phyloP scores from a whole-genome alignment of 2,113 vertebrate genomes.

The Podilymbus podiceps region DNA sequence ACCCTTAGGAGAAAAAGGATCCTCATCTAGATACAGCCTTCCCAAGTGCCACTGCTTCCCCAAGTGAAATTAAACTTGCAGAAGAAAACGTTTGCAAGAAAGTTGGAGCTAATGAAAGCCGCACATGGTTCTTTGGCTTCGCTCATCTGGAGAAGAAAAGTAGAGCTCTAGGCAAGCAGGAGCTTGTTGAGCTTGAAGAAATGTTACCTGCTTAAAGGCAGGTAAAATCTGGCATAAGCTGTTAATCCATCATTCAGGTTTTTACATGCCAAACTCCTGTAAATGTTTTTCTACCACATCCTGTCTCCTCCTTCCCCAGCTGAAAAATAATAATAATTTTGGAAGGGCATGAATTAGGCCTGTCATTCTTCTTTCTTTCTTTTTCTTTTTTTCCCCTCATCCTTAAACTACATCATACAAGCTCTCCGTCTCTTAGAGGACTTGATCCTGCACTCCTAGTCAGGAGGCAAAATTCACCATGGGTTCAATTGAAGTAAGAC shows the following conservation, averaged over 20 bases:
- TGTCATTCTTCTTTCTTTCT: background rate
- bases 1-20: background rate
- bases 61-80: background rate
- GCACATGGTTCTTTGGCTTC: constrained; percentile 7
- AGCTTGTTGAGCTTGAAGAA: constrained; percentile 58
- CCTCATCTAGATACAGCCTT: background rate
- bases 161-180: constrained; percentile 61
- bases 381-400: background rate
- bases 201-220: constrained; percentile 65
- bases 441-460: background rate
- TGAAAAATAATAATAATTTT: constrained; percentile 69
- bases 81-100: background rate
- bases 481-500: background rate
- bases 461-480: background rate
- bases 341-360: constrained; percentile 54
- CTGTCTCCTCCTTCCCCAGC: constrained; percentile 63
- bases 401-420: background rate
- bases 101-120: constrained; percentile 6
- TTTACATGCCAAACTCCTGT: constrained; percentile 66
- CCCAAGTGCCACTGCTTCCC: background rate
- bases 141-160: constrained; percentile 18
- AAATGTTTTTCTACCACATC: constrained; percentile 68
- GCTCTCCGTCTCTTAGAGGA: background rate
- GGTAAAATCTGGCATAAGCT: constrained; percentile 64
- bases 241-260: constrained; percentile 73